Base-by-base conservation (phyloP, 2,797 vertebrate genomes). In the Oreochromis grahami region DNA sequence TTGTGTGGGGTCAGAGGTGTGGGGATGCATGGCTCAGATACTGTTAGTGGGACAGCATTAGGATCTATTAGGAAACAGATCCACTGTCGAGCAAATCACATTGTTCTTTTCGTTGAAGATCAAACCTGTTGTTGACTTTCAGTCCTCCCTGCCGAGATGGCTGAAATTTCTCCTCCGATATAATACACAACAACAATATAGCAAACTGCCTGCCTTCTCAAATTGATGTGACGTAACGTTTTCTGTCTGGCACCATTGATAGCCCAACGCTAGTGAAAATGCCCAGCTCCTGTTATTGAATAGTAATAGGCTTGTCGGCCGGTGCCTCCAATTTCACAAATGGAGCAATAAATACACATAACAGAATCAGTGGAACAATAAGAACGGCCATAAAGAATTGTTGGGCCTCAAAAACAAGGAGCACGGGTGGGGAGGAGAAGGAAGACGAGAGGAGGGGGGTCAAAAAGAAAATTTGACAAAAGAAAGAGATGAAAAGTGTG, bases 341-440 rank as follows among this genome's bases (percentile, higher is more conserved):
- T 95, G 94, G 94, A 95, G 93, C 94, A 95, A 94, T 95, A 95
- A 94, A 95, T 94, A 93, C 91, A 91, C 92, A 91, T 89, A 94
- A 93, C 88, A 88, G 92, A 94, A 94, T 92, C 90, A 93, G 88
- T 81, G 91, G 89, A 90, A 94, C 94, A 95, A 94, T 95, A 93
- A 94, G 93, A 93, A 91, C 36, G 79, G 41, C 89, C 77, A 83
- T 93, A 93, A 94, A 93, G 82, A 86, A 80, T 29, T 84, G 78
- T 88, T 83, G 88, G 77, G 77, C 83, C 91, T 90, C 79, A 92
- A 94, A 94, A 93, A 92, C 81, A 84, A 86, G 79, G 74, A 85
- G 80, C 17, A 56, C 65, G 17, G 68, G 9, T 4, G 32, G n/a
- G 55, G 41, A 48, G 38, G 56, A 2, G 63, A 24, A 38, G 84